A percentile compares a stretch with the other conserved stretches of the same genome.
Conservation (phyloP, 2,888 invertebrate species). For the Eupithecia subumbrata region DNA sequence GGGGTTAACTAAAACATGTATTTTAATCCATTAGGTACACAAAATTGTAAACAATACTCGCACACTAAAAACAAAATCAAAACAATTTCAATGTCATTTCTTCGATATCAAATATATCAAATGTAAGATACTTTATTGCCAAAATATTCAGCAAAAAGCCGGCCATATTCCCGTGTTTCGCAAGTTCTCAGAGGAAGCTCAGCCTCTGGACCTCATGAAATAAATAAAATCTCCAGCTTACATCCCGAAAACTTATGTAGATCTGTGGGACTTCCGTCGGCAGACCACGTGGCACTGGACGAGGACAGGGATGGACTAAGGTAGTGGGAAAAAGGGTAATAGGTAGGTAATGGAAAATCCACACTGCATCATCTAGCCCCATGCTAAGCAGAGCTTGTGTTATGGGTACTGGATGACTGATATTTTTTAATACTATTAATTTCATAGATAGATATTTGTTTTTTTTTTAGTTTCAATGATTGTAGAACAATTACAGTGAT, state of each 20-base stretch:
- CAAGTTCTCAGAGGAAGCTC: conserved; percentile 41
- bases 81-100: background rate
- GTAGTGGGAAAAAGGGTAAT: background rate
- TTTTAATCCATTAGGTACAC: no score
- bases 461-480: background rate
- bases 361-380: no score
- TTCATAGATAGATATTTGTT: no score
- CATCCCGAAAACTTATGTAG: conserved; percentile 45
- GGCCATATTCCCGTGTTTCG: conserved; percentile 35
- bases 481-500: background rate
- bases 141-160: conserved; percentile 20
- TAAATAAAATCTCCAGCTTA: conserved; percentile 42
- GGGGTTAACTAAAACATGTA: no score
- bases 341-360: no score
- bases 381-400: no score
- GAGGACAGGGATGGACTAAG: conserved; percentile 25
- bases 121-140: background rate
- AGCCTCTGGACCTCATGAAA: conserved; percentile 42
- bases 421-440: no score
- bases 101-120: background rate
- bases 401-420: no score
- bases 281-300: conserved; percentile 1
- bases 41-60: no score
- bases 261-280: conserved; percentile 40
- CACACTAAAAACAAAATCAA: no score